Evolutionary conservation across 2,113 vertebrate genomes (phyloP).

Genomic region (Coreoperca whiteheadi): DNA sequence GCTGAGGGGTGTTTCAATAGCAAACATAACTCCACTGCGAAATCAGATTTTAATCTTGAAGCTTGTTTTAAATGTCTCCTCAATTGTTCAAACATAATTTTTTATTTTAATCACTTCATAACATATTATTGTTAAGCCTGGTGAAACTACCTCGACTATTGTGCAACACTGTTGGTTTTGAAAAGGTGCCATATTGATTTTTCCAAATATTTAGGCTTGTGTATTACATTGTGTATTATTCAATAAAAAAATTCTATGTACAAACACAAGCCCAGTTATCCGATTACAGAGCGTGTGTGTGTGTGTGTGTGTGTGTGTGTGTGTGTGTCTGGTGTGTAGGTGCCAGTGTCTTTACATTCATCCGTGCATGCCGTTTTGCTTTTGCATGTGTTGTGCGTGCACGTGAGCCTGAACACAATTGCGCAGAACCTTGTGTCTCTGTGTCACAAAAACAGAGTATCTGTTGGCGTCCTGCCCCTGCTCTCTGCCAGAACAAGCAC

Average conservation of each 20-base stretch:
- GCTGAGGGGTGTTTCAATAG: slow-evolving; percentile 34
- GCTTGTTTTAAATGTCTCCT: slow-evolving; percentile 44
- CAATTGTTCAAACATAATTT: slow-evolving; percentile 52
- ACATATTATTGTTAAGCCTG: slow-evolving; percentile 37
- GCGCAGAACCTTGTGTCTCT: slow-evolving; percentile 36
- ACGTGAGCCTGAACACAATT: background rate
- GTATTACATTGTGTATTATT: slow-evolving; percentile 74
- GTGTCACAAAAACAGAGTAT: slow-evolving; percentile 63
- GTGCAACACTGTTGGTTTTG: slow-evolving; percentile 63
- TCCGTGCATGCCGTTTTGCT: background rate
- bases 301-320: slow-evolving; percentile 19
- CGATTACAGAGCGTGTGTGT: slow-evolving; percentile 37
- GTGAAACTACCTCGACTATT: slow-evolving; percentile 40
- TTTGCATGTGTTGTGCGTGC: background rate
- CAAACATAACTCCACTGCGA: slow-evolving; percentile 9
- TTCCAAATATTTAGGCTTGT: slow-evolving; percentile 74
- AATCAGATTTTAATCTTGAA: slow-evolving; percentile 53
- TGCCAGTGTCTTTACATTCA: background rate
- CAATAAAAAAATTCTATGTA: slow-evolving; percentile 62
- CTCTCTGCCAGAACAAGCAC: slow-evolving; percentile 62
- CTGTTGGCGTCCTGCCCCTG: slow-evolving; percentile 68
- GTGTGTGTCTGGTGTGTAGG: slow-evolving; percentile 5
- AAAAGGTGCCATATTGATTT: slow-evolving; percentile 53
- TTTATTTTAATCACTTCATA: slow-evolving; percentile 35
- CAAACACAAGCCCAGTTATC: slow-evolving; percentile 53